Base-by-base conservation (phyloP, 1,140 invertebrate genomes). In the Sycobia sp. region DNA sequence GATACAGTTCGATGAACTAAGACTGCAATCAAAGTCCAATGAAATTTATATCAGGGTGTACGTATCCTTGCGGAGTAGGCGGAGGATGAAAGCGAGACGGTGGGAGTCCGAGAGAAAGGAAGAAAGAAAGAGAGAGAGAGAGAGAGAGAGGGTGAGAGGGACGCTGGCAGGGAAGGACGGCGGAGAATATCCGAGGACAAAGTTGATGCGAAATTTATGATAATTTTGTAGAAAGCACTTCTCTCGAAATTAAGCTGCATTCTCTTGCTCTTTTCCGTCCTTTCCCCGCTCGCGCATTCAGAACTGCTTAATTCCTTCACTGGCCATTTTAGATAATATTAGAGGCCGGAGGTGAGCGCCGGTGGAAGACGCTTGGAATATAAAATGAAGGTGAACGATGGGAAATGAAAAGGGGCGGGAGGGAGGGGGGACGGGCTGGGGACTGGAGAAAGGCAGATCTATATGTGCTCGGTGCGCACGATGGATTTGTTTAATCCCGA, bases 11-110 rank as follows among this genome's bases (percentile, higher is more conserved):
- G 5, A 49, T 20, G 16, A n/a, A 38, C 44, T 58, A 47, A 51
- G 69, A 68, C 68, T 58, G 68, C 69, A 72, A 74, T 71, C 71
- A 71, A 72, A 72, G 69, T 72, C 69, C 68, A 69, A 74, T 72
- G 69, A 74, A 74, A 74, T 74, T 74, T 72, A 74, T 74, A 71
- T 67, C 72, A 57, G 66, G 62, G 59, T n/a, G n/a, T n/a, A n/a
- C n/a, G n/a, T n/a, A n/a, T n/a, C n/a, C 65, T 69, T 65, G 63
- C 67, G 36, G n/a, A 46, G n/a, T 14, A 47, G 9, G 20, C 27
- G 38, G 38, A 53, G 23, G 9, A 14, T 7, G 9, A 34, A 50
- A 49, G 18, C 0, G 44, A 25, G 44, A 25, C 2, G 9, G 25
- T n/a, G 43, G 8, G n/a, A n/a, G n/a, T n/a, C n/a, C n/a, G n/a